phyloP scores from a whole-genome alignment of 1,140 invertebrate genomes.

The Caerostris extrusa region DNA sequence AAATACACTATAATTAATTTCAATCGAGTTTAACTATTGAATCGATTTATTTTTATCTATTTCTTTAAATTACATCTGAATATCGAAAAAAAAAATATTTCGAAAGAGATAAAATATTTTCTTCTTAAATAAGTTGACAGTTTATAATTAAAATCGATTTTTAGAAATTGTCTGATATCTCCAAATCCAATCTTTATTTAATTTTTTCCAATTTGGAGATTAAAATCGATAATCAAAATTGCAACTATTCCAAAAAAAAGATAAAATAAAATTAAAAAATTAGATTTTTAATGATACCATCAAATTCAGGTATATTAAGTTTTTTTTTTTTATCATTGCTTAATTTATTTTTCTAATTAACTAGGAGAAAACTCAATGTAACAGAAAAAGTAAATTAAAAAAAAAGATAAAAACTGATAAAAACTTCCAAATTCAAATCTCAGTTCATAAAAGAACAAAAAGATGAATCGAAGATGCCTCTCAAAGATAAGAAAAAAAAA shows the following conservation, averaged over 20 bases:
- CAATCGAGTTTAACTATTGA: too few species aligned
- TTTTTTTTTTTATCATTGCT: neutral
- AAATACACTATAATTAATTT: too few species aligned
- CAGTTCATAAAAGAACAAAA: neutral
- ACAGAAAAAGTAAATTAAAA: neutral
- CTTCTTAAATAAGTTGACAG: neutral
- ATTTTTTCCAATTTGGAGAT: neutral
- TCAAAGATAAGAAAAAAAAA: too few species aligned
- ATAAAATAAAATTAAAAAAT: neutral
- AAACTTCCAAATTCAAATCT: neutral
- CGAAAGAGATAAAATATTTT: neutral
- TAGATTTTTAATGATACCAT: neutral
- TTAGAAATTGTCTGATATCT: neutral
- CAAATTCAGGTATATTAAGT: neutral
- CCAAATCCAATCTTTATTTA: neutral
- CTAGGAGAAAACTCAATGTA: neutral
- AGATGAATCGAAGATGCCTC: neutral
- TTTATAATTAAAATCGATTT: neutral
- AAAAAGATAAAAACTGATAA: neutral
- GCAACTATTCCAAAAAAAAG: neutral
- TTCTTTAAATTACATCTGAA: too few species aligned
- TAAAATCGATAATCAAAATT: neutral
- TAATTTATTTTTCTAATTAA: slow-evolving; percentile 27
- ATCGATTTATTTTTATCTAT: too few species aligned
- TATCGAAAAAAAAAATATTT: too few species aligned